Evolutionary conservation across 2,797 vertebrate species (phyloP).

Genomic region (Sciaenops ocellatus): DNA sequence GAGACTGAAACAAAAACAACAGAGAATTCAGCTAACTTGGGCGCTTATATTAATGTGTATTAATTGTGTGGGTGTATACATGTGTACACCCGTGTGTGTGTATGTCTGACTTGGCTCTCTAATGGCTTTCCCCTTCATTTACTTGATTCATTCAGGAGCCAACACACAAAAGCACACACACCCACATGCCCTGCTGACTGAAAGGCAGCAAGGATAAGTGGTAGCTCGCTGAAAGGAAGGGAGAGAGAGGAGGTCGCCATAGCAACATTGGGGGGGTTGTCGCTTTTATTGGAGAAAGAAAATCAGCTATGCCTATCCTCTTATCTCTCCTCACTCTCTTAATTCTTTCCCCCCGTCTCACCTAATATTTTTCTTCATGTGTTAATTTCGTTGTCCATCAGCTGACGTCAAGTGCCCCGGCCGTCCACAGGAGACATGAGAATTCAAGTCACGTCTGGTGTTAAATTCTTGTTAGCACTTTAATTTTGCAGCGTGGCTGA

Average conservation of each 20-base stretch:
- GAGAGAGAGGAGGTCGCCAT: constrained; percentile 77
- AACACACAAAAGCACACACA: constrained; percentile 71
- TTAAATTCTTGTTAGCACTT: constrained; percentile 30
- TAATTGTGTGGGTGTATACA: background rate
- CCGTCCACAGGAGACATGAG: constrained; percentile 29
- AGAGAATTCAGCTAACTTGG: constrained; percentile 21
- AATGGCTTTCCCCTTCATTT: constrained; percentile 82
- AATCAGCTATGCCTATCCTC: constrained; percentile 66
- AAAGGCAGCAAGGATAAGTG: constrained; percentile 83
- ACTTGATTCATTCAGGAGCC: constrained; percentile 80
- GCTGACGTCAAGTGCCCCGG: constrained; percentile 52
- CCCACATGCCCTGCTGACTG: constrained; percentile 77
- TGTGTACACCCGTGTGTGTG: background rate
- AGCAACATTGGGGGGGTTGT: constrained; percentile 80
- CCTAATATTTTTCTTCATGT: constrained; percentile 38
- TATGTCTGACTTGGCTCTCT: constrained; percentile 59
- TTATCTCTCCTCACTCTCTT: constrained; percentile 50
- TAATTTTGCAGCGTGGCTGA: background rate
- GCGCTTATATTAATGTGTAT: constrained; percentile 10
- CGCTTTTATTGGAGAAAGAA: constrained; percentile 78
- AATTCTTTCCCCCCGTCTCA: constrained; percentile 40
- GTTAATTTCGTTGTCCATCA: constrained; percentile 38
- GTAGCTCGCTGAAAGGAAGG: constrained; percentile 75
- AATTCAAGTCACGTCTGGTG: constrained; percentile 50
- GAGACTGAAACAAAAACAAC: constrained; percentile 7